Conservation (phyloP, 2,113 vertebrate species). For the Neodontobutis hainanensis region DNA sequence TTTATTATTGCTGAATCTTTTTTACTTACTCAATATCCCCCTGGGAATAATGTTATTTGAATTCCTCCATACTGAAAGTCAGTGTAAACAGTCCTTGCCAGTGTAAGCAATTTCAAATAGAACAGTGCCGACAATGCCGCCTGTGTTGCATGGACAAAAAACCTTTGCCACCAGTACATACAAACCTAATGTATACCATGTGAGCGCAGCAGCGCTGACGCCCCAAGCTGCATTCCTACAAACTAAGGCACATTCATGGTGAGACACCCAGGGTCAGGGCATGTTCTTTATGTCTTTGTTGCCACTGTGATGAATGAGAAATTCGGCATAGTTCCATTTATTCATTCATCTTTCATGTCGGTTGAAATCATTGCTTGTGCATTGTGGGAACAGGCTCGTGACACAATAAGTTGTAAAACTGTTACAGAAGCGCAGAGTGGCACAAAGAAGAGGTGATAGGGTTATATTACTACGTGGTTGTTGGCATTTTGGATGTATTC, state of each 20-base stretch:
- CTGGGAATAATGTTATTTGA: not conserved
- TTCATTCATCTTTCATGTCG: slow-evolving; percentile 16
- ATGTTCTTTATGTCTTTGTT: not conserved
- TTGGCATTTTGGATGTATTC: not conserved
- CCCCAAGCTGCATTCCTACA: slow-evolving; percentile 35
- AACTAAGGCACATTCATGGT: slow-evolving; percentile 24
- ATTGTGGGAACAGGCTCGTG: slow-evolving; percentile 9
- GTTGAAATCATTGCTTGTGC: slow-evolving; percentile 3
- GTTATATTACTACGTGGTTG: slow-evolving; percentile 7
- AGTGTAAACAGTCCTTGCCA: not conserved
- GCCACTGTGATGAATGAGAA: not conserved
- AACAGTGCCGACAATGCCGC: slow-evolving; percentile 28
- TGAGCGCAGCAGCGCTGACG: slow-evolving; percentile 49
- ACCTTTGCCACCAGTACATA: slow-evolving; percentile 1
- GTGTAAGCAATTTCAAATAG: not conserved
- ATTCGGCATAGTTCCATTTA: not conserved
- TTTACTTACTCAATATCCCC: not conserved
- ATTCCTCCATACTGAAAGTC: not conserved
- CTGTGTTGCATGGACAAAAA: slow-evolving; percentile 26
- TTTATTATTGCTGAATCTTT: not conserved
- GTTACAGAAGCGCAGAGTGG: not conserved
- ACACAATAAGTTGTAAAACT: slow-evolving; percentile 13
- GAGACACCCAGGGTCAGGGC: slow-evolving; percentile 19
- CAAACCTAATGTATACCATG: slow-evolving; percentile 7
- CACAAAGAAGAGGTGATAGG: not conserved